These are phyloP conservation scores for Caenorhabditis sp. DNA, from an alignment of 2,888 invertebrate species.

Conservation along the genomic window DNA sequence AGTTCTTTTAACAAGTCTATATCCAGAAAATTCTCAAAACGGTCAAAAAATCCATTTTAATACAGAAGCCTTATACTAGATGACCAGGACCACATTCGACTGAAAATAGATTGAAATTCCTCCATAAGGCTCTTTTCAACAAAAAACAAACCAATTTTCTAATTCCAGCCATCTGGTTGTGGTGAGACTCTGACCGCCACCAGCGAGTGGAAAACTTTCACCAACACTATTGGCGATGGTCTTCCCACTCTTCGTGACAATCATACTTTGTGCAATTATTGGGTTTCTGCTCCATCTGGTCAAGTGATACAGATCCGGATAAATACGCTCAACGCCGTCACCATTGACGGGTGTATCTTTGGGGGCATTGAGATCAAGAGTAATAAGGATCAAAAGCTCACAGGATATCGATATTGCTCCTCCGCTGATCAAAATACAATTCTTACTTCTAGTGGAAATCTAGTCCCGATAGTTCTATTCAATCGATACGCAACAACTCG, in stretches of 20 bases:
- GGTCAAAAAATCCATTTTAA: too few relatives aligned
- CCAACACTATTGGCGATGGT: conserved; percentile 38
- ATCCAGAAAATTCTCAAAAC: too few relatives aligned
- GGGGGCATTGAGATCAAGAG: conserved; percentile 65
- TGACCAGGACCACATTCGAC: too few relatives aligned
- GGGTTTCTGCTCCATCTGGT: conserved; percentile 45
- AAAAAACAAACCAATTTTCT: not conserved
- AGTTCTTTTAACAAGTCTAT: too few relatives aligned
- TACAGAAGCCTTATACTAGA: too few relatives aligned
- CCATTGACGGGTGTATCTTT: conserved; percentile 62
- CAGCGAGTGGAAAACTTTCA: conserved; percentile 14
- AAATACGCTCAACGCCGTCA: conserved; percentile 40
- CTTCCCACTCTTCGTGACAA: conserved; percentile 28
- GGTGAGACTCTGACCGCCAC: conserved; percentile 40
- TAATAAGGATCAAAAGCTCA: conserved; percentile 44
- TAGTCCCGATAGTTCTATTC: conserved; percentile 49
- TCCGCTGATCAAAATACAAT: conserved; percentile 37
- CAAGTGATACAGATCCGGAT: conserved; percentile 54
- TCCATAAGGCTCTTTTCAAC: too few relatives aligned
- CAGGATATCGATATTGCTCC: conserved; percentile 55
- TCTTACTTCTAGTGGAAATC: conserved; percentile 35
- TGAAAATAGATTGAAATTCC: too few relatives aligned
- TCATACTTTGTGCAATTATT: conserved; percentile 42
- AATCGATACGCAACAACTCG: conserved; percentile 48
- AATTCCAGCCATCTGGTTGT: conserved; percentile 43